These are phyloP conservation scores for Polymixis lichenea DNA, from an alignment of 2,888 invertebrate species.

Conservation along the genomic window DNA sequence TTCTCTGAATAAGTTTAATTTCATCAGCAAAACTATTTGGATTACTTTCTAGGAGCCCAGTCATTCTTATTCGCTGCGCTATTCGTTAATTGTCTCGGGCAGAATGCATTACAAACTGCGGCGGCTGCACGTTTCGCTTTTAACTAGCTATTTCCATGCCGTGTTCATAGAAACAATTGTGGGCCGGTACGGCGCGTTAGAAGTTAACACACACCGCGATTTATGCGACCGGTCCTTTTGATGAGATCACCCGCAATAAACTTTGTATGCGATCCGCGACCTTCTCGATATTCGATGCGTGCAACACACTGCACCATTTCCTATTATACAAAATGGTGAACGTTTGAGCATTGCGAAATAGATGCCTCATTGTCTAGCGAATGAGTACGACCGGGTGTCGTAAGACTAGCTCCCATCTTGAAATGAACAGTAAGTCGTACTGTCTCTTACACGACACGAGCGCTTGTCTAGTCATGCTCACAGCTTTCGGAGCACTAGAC, in stretches of 20 bases:
- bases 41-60: constrained; percentile 60
- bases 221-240: constrained; percentile 90
- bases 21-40: constrained; percentile 37
- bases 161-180: constrained; percentile 91
- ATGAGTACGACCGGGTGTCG: constrained; percentile 77
- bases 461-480: constrained; percentile 63
- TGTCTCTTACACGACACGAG: constrained; percentile 51
- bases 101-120: constrained; percentile 70
- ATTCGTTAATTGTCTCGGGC: constrained; percentile 72
- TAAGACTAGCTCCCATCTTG: constrained; percentile 70
- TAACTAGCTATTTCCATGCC: constrained; percentile 88
- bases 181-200: constrained; percentile 89
- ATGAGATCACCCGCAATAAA: constrained; percentile 88
- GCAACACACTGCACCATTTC: constrained; percentile 88
- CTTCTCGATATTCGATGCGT: constrained; percentile 87
- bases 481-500: constrained; percentile 42
- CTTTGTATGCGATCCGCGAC: constrained; percentile 88
- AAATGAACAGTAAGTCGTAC: constrained; percentile 48
- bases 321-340: constrained; percentile 86
- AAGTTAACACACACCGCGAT: constrained; percentile 89
- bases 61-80: constrained; percentile 61
- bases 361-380: constrained; percentile 85
- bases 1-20: constrained; percentile 43
- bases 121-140: constrained; percentile 73
- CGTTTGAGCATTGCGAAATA: constrained; percentile 83